Conservation (phyloP, 2,113 vertebrate genomes). For the Melanotaenia duboulayi region DNA sequence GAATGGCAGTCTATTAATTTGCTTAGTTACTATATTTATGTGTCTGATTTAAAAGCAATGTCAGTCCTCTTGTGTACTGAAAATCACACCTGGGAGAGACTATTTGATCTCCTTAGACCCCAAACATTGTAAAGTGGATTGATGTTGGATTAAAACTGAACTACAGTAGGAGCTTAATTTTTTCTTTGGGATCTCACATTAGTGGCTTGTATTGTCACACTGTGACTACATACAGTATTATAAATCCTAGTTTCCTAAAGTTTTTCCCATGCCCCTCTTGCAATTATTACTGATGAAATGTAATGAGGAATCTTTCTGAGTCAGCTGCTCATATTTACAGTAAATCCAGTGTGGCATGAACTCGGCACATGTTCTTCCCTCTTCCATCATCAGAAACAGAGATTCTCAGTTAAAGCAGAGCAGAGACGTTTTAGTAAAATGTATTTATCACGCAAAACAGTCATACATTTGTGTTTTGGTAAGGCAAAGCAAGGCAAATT, state of each 20-base stretch:
- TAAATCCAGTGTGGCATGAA: conserved; percentile 22
- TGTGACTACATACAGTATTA: neutral
- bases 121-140: neutral
- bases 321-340: conserved; percentile 44
- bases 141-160: neutral
- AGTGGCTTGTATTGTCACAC: conserved; percentile 1
- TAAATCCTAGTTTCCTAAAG: neutral
- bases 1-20: neutral
- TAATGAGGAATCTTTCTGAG: conserved; percentile 18
- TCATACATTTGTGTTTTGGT: neutral
- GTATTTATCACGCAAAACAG: neutral
- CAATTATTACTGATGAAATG: conserved; percentile 23
- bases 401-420: conserved; percentile 8
- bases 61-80: neutral
- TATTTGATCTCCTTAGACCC: neutral
- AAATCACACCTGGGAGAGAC: neutral
- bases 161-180: neutral
- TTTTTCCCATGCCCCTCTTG: conserved; percentile 35
- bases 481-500: no score
- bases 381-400: conserved; percentile 11
- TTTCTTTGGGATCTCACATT: neutral
- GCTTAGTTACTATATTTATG: neutral
- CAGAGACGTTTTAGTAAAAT: neutral
- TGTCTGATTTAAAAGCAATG: neutral
- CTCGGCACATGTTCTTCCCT: neutral